Evolutionary conservation across 2,113 vertebrate genomes (phyloP), one percentile per base, ranked within the genome.

Genomic region (Prietella phreatophila): DNA sequence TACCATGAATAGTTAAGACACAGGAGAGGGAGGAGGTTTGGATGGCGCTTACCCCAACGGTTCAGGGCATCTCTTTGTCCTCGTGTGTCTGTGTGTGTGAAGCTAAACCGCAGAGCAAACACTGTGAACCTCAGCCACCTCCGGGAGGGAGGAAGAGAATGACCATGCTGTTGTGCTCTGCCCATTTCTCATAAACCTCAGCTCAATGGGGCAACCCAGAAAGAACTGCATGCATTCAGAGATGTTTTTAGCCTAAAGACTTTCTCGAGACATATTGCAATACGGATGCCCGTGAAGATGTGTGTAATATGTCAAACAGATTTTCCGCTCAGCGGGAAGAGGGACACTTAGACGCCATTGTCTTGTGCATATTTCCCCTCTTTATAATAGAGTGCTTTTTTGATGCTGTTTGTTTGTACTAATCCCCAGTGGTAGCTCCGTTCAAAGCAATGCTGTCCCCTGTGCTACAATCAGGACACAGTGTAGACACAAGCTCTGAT

Each of bases 41-140:
- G 89, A 61, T 9, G 78, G 84, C 78, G 67, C 65, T 73, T 84
- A 80, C 39, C 56, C 81, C 84, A 39, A 82, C 2, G 27, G 87
- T 90, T 90, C 88, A 86, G 88, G 89, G 80, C 88, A 86, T 88
- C 86, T 90, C 89, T 92, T 89, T 92, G 91, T 92, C 88, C 83
- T 50, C 14, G 9, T 69, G 83, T 86, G 55, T 73, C 39, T 88
- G 65, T 85, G 84, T 85, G 89, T 85, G 89, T 65, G 69, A 84
- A 90, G 85, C 85, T 88, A 89, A 92, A 92, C 87, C 90, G 15
- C 85, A 88, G 88, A 73, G 87, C 90, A 92, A 91, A 92, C 90
- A 91, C 85, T 84, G 71, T 73, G 85, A 89, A 75, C 86, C 86
- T 78, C 73, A 82, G 83, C 84, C 75, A 75, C 67, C 42, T 42